Percentiles rank a stretch among this genome's conserved stretches.
phyloP scores from a whole-genome alignment of 2,888 invertebrate species.

The Aspidiotus rigidus region DNA sequence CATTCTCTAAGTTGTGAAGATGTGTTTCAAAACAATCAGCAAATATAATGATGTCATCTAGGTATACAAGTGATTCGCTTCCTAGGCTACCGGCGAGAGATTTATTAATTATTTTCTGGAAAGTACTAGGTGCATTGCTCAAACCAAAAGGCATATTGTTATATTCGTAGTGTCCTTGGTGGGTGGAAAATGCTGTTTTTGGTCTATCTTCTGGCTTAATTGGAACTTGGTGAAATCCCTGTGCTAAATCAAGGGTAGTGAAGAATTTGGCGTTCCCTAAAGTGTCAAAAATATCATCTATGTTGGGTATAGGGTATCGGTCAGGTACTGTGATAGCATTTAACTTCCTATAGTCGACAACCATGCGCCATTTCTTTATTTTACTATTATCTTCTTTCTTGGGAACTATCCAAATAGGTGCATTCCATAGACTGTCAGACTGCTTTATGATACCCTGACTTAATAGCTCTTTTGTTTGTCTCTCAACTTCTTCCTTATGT shows the following conservation, averaged over 20 bases:
- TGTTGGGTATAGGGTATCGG: slow-evolving; percentile 36
- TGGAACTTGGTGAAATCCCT: slow-evolving; percentile 39
- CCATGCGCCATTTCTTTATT: slow-evolving; percentile 38
- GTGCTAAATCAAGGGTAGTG: slow-evolving; percentile 39
- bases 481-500: slow-evolving; percentile 41
- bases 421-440: slow-evolving; percentile 10
- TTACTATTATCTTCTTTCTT: slow-evolving; percentile 23
- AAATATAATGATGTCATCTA: slow-evolving; percentile 37
- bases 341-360: slow-evolving; percentile 36
- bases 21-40: slow-evolving; percentile 21
- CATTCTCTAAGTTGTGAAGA: slow-evolving; percentile 9
- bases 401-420: slow-evolving; percentile 11
- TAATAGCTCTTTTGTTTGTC: slow-evolving; percentile 41
- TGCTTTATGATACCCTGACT: slow-evolving; percentile 39
- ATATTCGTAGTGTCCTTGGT: slow-evolving; percentile 38
- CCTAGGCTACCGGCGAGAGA: slow-evolving; percentile 38
- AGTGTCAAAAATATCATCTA: slow-evolving; percentile 39
- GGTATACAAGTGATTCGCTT: slow-evolving; percentile 34
- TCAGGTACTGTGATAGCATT: slow-evolving; percentile 15
- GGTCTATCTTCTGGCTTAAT: slow-evolving; percentile 25
- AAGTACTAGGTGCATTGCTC: slow-evolving; percentile 40
- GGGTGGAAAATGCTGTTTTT: slow-evolving; percentile 29
- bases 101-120: slow-evolving; percentile 41
- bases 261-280: slow-evolving; percentile 39
- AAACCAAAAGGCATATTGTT: slow-evolving; percentile 40